Base-by-base conservation (phyloP, 2,113 vertebrate genomes). In the Theristicus caerulescens region DNA sequence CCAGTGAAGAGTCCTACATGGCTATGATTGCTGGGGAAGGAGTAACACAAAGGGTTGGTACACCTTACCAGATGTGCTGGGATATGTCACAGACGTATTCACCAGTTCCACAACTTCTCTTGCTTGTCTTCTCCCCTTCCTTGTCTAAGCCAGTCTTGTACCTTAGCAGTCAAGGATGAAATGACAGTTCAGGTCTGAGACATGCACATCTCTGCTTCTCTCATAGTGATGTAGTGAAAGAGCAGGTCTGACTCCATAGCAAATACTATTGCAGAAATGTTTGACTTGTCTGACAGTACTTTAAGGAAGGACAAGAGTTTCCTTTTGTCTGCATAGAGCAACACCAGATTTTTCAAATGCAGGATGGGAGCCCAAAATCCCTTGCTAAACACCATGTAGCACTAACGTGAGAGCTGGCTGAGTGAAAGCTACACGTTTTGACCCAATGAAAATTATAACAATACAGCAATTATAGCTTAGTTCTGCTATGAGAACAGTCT, bases 401-500 rank as follows among this genome's bases (percentile, higher is more conserved):
- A 81, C 51, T 82, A 69, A 83, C 4, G 8, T 26, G 74, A 90
- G 61, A 86, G 29, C 47, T 87, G 82, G 52, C 51, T 12, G 11
- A 90, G 21, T 86, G 58, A 86, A 90, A 93, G 21, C 65, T 86
- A 22, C 40, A 85, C 72, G 67, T 65, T 93, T 96, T 73, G 69
- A 22, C 57, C 58, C 58, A 64, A 22, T 57, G 36, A 77, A 94
- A 94, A 74, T 83, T 90, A 58, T 40, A 91, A 90, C 65, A 92
- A 42, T 83, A 70, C 44, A 90, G 83, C 62, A 96, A 87, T 94
- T 95, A 86, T 40, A 87, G 87, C 73, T 94, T 91, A 85, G 82
- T 92, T 96, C 85, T 96, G 82, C 92, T 91, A 58, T 51, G 21
- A 94, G 89, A 95, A 87, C 52, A 72, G 73, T 87, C 66, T 82